These are phyloP conservation scores for Merodon equestris DNA, from an alignment of 2,888 invertebrate genomes.

Conservation along the genomic window DNA sequence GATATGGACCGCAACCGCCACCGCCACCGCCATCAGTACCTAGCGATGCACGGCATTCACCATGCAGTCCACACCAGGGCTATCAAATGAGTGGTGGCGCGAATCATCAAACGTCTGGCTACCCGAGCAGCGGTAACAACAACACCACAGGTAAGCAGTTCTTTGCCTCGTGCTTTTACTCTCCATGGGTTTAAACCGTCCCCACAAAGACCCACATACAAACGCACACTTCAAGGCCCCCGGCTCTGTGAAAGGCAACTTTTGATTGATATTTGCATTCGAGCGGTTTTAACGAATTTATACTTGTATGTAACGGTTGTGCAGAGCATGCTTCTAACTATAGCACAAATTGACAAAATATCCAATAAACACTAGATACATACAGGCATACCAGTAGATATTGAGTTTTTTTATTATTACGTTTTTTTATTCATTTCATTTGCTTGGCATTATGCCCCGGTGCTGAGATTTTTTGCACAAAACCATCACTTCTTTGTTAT, in stretches of 20 bases:
- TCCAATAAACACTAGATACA: background rate
- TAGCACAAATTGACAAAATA: slow-evolving; percentile 47
- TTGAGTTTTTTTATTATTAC: slow-evolving; percentile 8
- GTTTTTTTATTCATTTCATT: background rate
- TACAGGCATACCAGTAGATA: background rate
- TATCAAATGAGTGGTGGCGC: slow-evolving; percentile 72
- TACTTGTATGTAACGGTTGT: slow-evolving; percentile 48
- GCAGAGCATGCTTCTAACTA: slow-evolving; percentile 10
- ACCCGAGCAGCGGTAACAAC: slow-evolving; percentile 58
- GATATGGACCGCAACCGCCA: slow-evolving; percentile 73
- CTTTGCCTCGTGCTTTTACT: slow-evolving; percentile 77
- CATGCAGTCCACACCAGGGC: slow-evolving; percentile 83
- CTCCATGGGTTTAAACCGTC: slow-evolving; percentile 75
- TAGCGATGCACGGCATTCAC: slow-evolving; percentile 81
- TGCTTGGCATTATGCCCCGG: slow-evolving; percentile 11
- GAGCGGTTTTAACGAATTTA: slow-evolving; percentile 40
- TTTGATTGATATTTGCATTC: slow-evolving; percentile 14
- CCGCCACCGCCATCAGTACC: slow-evolving; percentile 59
- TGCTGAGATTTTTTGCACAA: slow-evolving; percentile 47
- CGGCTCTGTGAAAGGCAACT: too few relatives aligned
- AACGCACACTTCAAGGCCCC: background rate
- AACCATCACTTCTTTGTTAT: background rate
- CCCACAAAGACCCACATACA: too few relatives aligned
- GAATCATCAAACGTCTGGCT: slow-evolving; percentile 45
- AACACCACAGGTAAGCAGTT: slow-evolving; percentile 74